Evolutionary conservation across 2,113 vertebrate genomes (phyloP).

Genomic region (Colossoma macropomum): DNA sequence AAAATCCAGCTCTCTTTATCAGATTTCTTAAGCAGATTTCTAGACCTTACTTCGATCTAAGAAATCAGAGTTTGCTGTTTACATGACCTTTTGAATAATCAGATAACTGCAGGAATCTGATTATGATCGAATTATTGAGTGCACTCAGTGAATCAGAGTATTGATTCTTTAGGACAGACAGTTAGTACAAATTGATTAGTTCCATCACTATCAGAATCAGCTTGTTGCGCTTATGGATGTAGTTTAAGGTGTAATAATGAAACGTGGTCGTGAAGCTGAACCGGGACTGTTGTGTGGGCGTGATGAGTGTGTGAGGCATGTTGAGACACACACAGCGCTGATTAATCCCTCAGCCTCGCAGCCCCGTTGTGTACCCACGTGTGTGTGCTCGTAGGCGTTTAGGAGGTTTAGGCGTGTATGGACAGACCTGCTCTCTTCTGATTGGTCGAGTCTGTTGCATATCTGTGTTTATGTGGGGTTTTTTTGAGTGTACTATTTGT

Average conservation of each 20-base stretch:
- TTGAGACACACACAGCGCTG: constrained; percentile 58
- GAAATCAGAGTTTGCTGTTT: too few species aligned
- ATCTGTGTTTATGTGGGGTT: constrained; percentile 58
- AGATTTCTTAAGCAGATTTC: too few species aligned
- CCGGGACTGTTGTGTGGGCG: constrained; percentile 29
- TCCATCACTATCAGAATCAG: not conserved
- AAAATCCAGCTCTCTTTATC: too few species aligned
- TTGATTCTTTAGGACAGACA: not conserved
- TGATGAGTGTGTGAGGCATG: constrained; percentile 46
- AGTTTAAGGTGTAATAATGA: not conserved
- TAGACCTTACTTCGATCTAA: too few species aligned
- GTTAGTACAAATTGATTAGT: not conserved
- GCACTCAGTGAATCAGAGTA: too few species aligned
- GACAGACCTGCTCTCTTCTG: not conserved
- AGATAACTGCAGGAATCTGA: too few species aligned
- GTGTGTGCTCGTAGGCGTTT: constrained; percentile 7
- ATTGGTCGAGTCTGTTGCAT: constrained; percentile 60
- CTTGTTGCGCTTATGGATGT: not conserved
- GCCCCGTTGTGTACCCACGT: constrained; percentile 51
- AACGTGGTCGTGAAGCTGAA: not conserved
- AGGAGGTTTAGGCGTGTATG: constrained; percentile 41
- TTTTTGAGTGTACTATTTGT: constrained; percentile 36
- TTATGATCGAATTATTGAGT: too few species aligned
- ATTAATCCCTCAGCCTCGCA: constrained; percentile 44
- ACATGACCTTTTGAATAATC: too few species aligned